Base-by-base conservation (phyloP, 2,797 vertebrate genomes). In the Eulemur albifrons region DNA sequence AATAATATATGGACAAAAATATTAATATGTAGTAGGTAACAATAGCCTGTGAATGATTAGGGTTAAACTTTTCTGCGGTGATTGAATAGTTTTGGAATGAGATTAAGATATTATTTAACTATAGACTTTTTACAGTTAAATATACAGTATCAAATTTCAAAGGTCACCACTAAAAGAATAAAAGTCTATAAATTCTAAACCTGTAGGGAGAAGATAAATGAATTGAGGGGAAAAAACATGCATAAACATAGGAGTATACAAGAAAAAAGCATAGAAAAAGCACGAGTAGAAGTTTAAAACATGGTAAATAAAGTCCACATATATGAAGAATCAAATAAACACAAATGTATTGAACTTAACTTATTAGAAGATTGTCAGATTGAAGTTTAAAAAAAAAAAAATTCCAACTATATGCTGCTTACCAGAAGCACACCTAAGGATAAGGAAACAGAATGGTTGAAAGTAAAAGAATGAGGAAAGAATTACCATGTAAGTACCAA, bases 101-200 rank as follows among this genome's bases (percentile, higher is more conserved):
- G 23, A 45, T 84, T 92, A 95, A 88, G 59, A 75, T 89, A 69
- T 63, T 61, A 57, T 45, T 87, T 87, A 70, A 63, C 35, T 61
- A 57, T 45, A 54, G 21, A 70, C 59, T 92, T 92, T 84, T 80
- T 32, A 38, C 81, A 81, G 50, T 48, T 75, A 67, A 86, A n/a
- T 75, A 35, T 59, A 61, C 25, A 54, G 9, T 40, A 63, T 61
- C 72, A 86, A 82, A 63, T 83, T 70, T 90, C 32, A 93, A 48
- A 86, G 27, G 27, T 83, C 23, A 86, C 50, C 79, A 94, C 38
- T 70, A 54, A 82, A 93, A 85, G 38, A 65, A 63, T 54, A 65
- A 70, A 86, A 89, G 30, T 86, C 57, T 30, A 17, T 35, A 76
- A 70, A 95, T 70, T 93, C 73, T 87, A 65, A 95, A 82, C 45